Evolutionary conservation across 2,113 vertebrate genomes (phyloP).

Genomic region (Peromyscus maniculatus): DNA sequence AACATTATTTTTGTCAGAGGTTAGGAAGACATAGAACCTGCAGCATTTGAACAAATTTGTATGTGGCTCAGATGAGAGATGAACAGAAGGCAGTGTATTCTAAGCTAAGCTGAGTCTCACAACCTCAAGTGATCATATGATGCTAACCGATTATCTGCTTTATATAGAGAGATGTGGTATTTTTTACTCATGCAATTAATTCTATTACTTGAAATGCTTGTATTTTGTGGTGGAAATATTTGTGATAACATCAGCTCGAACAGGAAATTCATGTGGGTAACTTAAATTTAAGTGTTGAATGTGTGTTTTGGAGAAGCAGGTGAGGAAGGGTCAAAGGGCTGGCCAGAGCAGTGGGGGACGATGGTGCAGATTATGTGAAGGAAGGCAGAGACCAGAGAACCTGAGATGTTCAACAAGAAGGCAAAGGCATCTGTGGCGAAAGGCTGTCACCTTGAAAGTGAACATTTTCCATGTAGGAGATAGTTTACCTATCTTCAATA

Average conservation of each 20-base stretch:
- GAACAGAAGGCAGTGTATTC: not conserved
- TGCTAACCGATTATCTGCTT: not conserved
- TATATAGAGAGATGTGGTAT: not conserved
- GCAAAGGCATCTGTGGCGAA: not conserved
- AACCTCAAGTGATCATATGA: constrained; percentile 16
- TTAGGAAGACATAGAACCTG: not conserved
- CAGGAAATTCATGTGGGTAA: constrained; percentile 49
- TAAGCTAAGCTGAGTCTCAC: not conserved
- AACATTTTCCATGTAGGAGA: constrained; percentile 53
- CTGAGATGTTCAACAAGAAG: not conserved
- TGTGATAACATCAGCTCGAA: constrained; percentile 54
- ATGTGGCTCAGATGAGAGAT: constrained; percentile 15
- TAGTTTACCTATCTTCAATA: constrained; percentile 1
- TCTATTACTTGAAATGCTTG: not conserved
- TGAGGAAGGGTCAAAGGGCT: not conserved
- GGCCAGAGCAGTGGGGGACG: not conserved
- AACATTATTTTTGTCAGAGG: not conserved
- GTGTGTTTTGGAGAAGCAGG: not conserved
- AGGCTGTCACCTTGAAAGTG: constrained; percentile 53
- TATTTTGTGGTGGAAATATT: constrained; percentile 58
- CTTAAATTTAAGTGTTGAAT: constrained; percentile 16
- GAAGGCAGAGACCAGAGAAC: not conserved
- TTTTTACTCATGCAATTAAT: constrained; percentile 18
- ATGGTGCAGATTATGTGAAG: not conserved
- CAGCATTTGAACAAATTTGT: not conserved